Conservation (phyloP, 2,888 invertebrate species). For the Stenolophus ochropezus region DNA sequence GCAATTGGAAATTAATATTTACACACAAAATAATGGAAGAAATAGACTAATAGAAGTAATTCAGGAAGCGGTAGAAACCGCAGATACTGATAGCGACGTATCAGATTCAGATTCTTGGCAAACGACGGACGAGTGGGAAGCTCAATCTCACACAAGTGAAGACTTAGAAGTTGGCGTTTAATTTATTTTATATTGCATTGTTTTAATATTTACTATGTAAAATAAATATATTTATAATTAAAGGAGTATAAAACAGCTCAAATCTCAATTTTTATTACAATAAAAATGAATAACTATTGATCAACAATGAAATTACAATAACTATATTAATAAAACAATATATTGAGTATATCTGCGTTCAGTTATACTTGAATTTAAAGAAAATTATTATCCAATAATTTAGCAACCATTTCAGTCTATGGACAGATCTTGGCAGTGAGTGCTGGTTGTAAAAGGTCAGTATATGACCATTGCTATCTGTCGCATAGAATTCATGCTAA, state of each 20-base stretch:
- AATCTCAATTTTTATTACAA: conserved; percentile 38
- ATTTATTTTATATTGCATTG: conserved; percentile 10
- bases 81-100: conserved; percentile 54
- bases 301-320: conserved; percentile 45
- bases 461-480: conserved; percentile 35
- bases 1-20: conserved; percentile 81
- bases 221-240: conserved; percentile 20
- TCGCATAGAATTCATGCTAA: conserved; percentile 35
- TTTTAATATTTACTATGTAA: conserved; percentile 4
- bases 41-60: conserved; percentile 53
- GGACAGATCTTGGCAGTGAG: conserved; percentile 55
- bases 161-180: conserved; percentile 35
- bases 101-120: conserved; percentile 59
- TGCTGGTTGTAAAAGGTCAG: conserved; percentile 42
- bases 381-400: not conserved
- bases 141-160: conserved; percentile 45
- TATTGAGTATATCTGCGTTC: conserved; percentile 15
- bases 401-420: conserved; percentile 25
- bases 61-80: conserved; percentile 59
- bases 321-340: conserved; percentile 49
- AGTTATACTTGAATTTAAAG: conserved; percentile 24
- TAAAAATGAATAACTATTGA: conserved; percentile 22
- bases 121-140: conserved; percentile 57
- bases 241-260: not conserved
- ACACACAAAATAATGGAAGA: conserved; percentile 68